These are phyloP conservation scores for Euglossa dilemma DNA, from an alignment of 1,140 invertebrate species.

Conservation along the genomic window DNA sequence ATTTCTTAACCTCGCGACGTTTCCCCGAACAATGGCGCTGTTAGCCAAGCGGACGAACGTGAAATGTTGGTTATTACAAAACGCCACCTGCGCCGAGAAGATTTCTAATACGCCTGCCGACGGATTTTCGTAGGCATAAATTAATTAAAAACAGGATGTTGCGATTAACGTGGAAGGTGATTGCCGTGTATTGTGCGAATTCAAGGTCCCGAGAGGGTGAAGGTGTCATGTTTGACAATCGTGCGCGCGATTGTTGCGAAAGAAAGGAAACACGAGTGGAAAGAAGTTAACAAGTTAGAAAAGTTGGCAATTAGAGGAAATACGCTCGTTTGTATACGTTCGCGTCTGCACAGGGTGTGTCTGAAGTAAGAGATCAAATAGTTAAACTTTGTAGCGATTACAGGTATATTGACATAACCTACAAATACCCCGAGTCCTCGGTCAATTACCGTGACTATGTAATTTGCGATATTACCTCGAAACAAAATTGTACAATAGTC, in stretches of 20 bases:
- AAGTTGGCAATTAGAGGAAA: not conserved
- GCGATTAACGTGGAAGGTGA: not conserved
- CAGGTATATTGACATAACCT: too few relatives aligned
- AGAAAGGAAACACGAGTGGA: not conserved
- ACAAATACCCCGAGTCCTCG: too few relatives aligned
- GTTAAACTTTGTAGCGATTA: too few relatives aligned
- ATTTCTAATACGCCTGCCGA: conserved; percentile 1
- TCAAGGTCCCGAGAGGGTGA: conserved; percentile 18
- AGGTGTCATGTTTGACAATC: conserved; percentile 25
- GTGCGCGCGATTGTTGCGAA: too few relatives aligned
- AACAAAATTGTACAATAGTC: too few relatives aligned
- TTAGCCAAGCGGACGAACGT: conserved; percentile 24
- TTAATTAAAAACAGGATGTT: conserved; percentile 52
- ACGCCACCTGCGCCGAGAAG: not conserved
- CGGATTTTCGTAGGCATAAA: not conserved
- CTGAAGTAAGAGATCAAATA: too few relatives aligned
- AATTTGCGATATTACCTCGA: too few relatives aligned
- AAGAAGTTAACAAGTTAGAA: not conserved
- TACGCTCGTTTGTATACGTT: too few relatives aligned
- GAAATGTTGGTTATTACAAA: conserved; percentile 16
- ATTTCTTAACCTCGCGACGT: conserved; percentile 22
- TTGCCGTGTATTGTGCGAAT: not conserved
- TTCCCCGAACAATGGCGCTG: conserved; percentile 17
- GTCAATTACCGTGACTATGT: too few relatives aligned
- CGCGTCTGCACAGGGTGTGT: too few relatives aligned